Percentiles rank a stretch among this genome's conserved stretches.
Conservation (phyloP, 2,888 invertebrate genomes). For the Sphinx pinastri region DNA sequence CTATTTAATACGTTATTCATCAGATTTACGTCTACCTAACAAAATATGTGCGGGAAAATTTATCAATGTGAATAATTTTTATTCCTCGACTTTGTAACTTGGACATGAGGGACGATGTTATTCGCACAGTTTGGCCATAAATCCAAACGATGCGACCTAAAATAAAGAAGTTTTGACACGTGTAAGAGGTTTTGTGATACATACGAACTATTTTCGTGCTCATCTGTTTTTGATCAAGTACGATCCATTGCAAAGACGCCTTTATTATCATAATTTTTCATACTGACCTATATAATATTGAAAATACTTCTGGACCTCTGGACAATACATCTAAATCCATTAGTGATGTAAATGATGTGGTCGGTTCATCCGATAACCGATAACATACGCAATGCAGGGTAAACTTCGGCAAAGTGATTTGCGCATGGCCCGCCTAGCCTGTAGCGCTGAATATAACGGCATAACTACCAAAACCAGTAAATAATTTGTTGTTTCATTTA, state of each 20-base stretch:
- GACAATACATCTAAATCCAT: neutral
- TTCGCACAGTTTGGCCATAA: neutral
- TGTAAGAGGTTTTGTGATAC: neutral
- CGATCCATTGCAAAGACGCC: too few species aligned
- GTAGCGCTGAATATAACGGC: neutral
- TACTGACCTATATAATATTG: too few species aligned
- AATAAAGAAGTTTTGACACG: neutral
- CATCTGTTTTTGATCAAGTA: too few species aligned
- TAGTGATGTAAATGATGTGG: neutral
- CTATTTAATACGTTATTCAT: too few species aligned
- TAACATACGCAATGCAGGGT: conserved; percentile 20
- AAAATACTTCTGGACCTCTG: too few species aligned
- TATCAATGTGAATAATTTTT: neutral
- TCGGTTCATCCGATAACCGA: neutral
- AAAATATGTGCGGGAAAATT: neutral
- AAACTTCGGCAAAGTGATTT: conserved; percentile 20
- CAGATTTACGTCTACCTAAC: too few species aligned
- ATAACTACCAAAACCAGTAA: neutral
- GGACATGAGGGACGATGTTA: neutral
- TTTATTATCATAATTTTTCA: too few species aligned
- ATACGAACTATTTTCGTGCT: neutral
- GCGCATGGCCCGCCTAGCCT: neutral
- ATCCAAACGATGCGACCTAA: neutral
- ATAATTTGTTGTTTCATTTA: neutral
- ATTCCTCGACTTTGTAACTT: neutral